A percentile compares a stretch with the other conserved stretches of the same genome.
Evolutionary conservation across 2,113 vertebrate genomes (phyloP).

Genomic region (Sarotherodon lohbergeri): DNA sequence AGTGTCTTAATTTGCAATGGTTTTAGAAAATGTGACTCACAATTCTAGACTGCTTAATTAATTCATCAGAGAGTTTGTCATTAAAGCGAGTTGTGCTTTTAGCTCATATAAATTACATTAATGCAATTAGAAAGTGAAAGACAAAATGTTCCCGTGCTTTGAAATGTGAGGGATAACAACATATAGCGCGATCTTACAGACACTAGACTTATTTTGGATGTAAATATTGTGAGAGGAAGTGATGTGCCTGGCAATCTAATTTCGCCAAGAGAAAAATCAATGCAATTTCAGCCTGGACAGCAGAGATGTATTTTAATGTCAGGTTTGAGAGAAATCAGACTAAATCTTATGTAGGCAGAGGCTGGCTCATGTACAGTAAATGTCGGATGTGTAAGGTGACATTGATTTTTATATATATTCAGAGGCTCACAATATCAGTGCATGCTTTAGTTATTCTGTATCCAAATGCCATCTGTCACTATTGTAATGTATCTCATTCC

Average conservation of each 20-base stretch:
- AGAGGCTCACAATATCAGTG: not conserved
- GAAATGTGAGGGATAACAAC: not conserved
- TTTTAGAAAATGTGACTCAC: not conserved
- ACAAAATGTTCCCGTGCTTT: not conserved
- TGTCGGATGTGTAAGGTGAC: not conserved
- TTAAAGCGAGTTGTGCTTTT: not conserved
- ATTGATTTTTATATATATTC: slow-evolving; percentile 4
- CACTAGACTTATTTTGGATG: not conserved
- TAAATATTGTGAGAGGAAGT: not conserved
- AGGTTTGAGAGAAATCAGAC: not conserved
- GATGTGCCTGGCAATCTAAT: not conserved
- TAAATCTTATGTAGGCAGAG: not conserved
- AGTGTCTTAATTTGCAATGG: not conserved
- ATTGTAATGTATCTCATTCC: not conserved
- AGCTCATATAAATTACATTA: not conserved
- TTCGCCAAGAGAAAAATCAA: not conserved
- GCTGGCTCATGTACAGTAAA: not conserved
- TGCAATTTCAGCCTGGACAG: not conserved
- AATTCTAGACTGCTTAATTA: not conserved
- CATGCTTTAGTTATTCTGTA: slow-evolving; percentile 27
- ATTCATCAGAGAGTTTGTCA: not conserved
- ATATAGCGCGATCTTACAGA: not conserved
- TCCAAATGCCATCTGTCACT: slow-evolving; percentile 8
- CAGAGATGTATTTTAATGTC: not conserved
- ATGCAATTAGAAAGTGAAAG: not conserved